Percentiles rank a stretch among this genome's conserved stretches.
phyloP scores from a whole-genome alignment of 2,888 invertebrate species.

The Limnephilus marmoratus region DNA sequence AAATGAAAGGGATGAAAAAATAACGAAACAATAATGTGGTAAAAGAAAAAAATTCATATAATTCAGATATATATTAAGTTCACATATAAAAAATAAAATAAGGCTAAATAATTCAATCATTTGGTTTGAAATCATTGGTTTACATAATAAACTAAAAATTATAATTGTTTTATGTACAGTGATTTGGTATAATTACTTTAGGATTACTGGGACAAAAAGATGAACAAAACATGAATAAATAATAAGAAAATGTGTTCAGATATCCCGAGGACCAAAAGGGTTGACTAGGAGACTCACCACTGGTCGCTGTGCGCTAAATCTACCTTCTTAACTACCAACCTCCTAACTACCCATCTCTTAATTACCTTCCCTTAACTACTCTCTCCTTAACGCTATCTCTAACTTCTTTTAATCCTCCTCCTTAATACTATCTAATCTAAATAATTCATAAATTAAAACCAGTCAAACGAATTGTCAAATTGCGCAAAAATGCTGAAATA shows the following conservation, averaged over 20 bases:
- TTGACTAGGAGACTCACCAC: slow-evolving; percentile 67
- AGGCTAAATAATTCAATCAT: slow-evolving; percentile 69
- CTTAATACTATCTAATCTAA: slow-evolving; percentile 47
- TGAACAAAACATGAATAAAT: slow-evolving; percentile 49
- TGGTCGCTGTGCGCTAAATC: slow-evolving; percentile 66
- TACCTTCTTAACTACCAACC: slow-evolving; percentile 42
- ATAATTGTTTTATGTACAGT: slow-evolving; percentile 55
- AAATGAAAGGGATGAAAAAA: slow-evolving; percentile 68
- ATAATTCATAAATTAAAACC: slow-evolving; percentile 58
- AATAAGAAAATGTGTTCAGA: slow-evolving; percentile 62
- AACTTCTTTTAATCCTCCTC: slow-evolving; percentile 15
- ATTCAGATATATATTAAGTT: slow-evolving; percentile 64
- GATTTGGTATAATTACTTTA: slow-evolving; percentile 55
- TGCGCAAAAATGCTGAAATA: slow-evolving; percentile 25
- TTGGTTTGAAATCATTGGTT: slow-evolving; percentile 53
- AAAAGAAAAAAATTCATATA: slow-evolving; percentile 71
- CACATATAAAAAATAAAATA: slow-evolving; percentile 70
- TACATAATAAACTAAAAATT: slow-evolving; percentile 56
- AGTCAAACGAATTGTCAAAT: slow-evolving; percentile 49
- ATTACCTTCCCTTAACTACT: background rate
- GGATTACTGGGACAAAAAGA: slow-evolving; percentile 49
- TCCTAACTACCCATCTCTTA: slow-evolving; percentile 26
- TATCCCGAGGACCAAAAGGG: slow-evolving; percentile 65
- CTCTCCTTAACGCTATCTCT: slow-evolving; percentile 6
- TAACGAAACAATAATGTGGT: slow-evolving; percentile 74